Evolutionary conservation across 2,888 invertebrate genomes (phyloP), one percentile per base, ranked within the genome.

Genomic region (Cataglyphis altisquamis): DNA sequence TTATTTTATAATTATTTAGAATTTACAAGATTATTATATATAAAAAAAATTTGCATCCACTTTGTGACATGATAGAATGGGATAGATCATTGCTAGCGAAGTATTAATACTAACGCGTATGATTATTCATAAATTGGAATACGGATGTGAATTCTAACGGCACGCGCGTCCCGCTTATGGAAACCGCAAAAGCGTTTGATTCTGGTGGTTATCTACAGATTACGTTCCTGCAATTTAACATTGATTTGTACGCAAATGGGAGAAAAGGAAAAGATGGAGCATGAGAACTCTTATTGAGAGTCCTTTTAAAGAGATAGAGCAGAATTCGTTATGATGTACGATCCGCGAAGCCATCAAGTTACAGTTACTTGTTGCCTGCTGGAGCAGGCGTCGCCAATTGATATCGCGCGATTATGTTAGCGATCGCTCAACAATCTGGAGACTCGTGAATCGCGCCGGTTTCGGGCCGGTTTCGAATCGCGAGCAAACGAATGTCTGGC

Each of bases 271-370:
- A 91, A 91, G 88, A 87, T 86, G 84, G 78, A 88, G 87, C 92
- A 93, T 94, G 93, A 92, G 93, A 94, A 94, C 2, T 52, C 92
- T 91, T 93, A 93, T 94, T 93, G 93, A 88, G 90, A 85, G 83
- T 91, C 91, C 83, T 89, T 89, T 89, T 83, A 83, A 84, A 90
- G 32, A 32, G 32, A 32, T 8, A 39, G 12, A 41, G 93, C 91
- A 77, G 89, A 88, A 91, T 91, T 89, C 88, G 87, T 0, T 89
- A 89, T 91, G 93, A 94, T 94, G 91, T 92, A 91, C 91, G 91
- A 91, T 91, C 64, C 63, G 74, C 74, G 91, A 18, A 93, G 92
- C 92, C 92, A 92, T 92, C 91, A 88, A 89, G 91, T 91, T 92
- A 92, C 92, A 92, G 93, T 92, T 92, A 93, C 82, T 83, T 86